These are phyloP conservation scores for Drosophila vallismaia DNA, from an alignment of 2,888 invertebrate genomes.

Conservation along the genomic window DNA sequence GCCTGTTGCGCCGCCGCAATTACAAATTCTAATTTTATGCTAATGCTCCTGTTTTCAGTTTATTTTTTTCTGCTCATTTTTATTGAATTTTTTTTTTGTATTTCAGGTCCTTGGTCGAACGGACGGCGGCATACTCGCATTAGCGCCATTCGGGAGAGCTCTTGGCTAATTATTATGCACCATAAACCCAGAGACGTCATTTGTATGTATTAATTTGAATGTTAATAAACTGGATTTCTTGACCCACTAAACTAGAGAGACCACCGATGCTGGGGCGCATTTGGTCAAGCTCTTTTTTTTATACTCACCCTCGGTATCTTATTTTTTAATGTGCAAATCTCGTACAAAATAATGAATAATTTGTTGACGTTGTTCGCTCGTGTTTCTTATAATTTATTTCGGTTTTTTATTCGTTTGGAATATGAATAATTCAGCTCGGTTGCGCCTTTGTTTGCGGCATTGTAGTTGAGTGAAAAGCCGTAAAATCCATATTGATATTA, in stretches of 20 bases:
- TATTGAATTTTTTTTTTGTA: conserved; percentile 19
- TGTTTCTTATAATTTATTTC: conserved; percentile 75
- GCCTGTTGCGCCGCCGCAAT: conserved; percentile 81
- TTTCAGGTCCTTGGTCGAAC: conserved; percentile 55
- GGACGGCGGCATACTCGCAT: conserved; percentile 23
- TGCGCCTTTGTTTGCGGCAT: conserved; percentile 44
- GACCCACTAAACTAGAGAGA: conserved; percentile 79
- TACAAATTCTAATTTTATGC: conserved; percentile 83
- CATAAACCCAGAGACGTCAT: conserved; percentile 68
- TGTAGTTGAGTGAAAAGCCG: conserved; percentile 43
- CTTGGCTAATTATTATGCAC: conserved; percentile 76
- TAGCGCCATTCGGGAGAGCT: conserved; percentile 49
- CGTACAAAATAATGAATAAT: conserved; percentile 76
- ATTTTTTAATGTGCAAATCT: conserved; percentile 57
- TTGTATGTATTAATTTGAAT: conserved; percentile 80
- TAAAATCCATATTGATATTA: conserved; percentile 69
- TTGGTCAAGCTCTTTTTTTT: conserved; percentile 42
- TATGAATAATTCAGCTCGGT: conserved; percentile 71
- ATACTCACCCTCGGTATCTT: conserved; percentile 4
- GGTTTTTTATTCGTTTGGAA: conserved; percentile 66
- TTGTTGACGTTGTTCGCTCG: conserved; percentile 46
- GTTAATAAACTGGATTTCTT: conserved; percentile 81
- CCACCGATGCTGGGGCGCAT: conserved; percentile 43
- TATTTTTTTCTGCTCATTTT: conserved; percentile 11
- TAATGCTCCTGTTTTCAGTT: conserved; percentile 63